A percentile compares a stretch with the other conserved stretches of the same genome.
Conservation (phyloP, 2,797 vertebrate species). For the Typhlichthys subterraneus region DNA sequence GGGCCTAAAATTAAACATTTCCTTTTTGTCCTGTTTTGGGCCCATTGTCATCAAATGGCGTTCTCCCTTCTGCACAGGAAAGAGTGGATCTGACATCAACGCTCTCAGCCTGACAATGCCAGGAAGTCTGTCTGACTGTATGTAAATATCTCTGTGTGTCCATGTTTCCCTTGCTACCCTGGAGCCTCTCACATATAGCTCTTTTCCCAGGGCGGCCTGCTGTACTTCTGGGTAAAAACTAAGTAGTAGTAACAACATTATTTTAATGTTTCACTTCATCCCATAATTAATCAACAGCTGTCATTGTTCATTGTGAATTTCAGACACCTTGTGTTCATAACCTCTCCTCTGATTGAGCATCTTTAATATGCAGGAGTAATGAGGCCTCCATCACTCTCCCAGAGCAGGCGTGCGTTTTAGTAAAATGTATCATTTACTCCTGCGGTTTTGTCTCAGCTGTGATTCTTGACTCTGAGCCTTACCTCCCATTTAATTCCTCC, state of each 20-base stretch:
- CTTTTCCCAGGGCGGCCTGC: conserved; percentile 21
- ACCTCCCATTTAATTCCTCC: conserved; percentile 44
- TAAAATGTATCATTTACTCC: not conserved
- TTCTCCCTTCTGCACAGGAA: conserved; percentile 83
- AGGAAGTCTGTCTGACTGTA: conserved; percentile 82
- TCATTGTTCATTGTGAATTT: conserved; percentile 44
- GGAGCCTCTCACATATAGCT: conserved; percentile 38
- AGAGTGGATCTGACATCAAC: conserved; percentile 83
- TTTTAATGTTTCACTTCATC: conserved; percentile 55
- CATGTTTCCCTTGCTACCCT: conserved; percentile 71
- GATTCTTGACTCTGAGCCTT: conserved; percentile 1
- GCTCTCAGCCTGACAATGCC: conserved; percentile 79
- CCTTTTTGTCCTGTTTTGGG: conserved; percentile 81
- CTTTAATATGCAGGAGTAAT: conserved; percentile 2
- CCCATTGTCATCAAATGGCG: conserved; percentile 77
- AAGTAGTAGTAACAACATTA: conserved; percentile 39
- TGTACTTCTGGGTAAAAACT: conserved; percentile 27
- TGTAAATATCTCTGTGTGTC: conserved; percentile 81
- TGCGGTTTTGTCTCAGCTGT: conserved; percentile 16
- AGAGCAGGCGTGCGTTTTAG: not conserved
- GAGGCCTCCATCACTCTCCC: not conserved
- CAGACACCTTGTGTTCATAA: conserved; percentile 39
- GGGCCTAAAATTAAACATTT: conserved; percentile 82
- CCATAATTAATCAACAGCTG: conserved; percentile 52
- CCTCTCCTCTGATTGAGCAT: conserved; percentile 30